Evolutionary conservation across 2,797 vertebrate species (phyloP).

Genomic region (Anguilla obscura): DNA sequence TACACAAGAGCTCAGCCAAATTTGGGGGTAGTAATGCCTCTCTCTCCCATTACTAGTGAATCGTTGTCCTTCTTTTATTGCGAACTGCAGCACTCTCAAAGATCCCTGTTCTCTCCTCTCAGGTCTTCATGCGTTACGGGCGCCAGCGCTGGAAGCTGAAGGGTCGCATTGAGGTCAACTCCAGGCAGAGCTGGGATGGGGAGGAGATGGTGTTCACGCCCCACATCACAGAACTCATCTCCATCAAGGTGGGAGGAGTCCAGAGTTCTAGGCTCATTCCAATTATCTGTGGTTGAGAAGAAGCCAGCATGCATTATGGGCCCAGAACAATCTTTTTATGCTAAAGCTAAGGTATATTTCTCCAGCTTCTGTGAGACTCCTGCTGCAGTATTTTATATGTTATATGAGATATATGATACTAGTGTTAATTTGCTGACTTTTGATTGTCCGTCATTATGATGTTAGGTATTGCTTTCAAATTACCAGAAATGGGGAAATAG

Average conservation of each 20-base stretch:
- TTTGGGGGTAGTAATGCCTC: not conserved
- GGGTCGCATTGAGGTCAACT: constrained; percentile 92
- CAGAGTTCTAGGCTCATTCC: not conserved
- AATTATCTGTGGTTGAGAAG: not conserved
- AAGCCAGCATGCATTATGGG: not conserved
- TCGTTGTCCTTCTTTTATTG: not conserved
- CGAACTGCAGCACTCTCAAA: not conserved
- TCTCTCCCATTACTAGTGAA: not conserved
- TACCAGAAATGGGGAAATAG: not conserved
- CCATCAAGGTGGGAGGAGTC: constrained; percentile 86
- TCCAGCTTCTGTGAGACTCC: not conserved
- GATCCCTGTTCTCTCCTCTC: not conserved
- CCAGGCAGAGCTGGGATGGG: constrained; percentile 95
- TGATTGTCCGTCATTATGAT: not conserved
- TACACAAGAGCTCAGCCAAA: not conserved
- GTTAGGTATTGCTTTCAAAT: not conserved
- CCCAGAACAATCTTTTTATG: not conserved
- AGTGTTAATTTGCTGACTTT: not conserved
- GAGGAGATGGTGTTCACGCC: constrained; percentile 94
- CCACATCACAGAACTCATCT: constrained; percentile 89
- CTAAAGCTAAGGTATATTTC: not conserved
- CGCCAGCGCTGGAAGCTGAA: constrained; percentile 97
- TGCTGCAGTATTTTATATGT: not conserved
- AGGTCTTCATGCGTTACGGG: constrained; percentile 98
- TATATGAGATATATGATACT: not conserved